These are phyloP conservation scores for Acrossocheilus wenchowensis DNA, from an alignment of 2,797 vertebrate species.

Conservation along the genomic window DNA sequence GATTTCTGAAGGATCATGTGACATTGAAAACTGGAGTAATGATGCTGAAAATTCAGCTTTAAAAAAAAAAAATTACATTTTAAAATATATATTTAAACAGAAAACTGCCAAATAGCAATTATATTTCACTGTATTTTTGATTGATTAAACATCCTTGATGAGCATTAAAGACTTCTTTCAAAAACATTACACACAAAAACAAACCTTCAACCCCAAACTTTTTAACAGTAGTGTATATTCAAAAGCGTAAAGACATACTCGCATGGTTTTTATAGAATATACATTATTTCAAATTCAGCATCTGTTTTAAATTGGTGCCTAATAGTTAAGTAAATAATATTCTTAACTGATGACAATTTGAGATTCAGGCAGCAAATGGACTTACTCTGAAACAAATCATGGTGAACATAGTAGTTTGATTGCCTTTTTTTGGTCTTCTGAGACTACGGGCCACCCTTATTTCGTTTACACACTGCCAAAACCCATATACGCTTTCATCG, in stretches of 20 bases:
- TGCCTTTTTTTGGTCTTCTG: conserved; percentile 18
- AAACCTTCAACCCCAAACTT: background rate
- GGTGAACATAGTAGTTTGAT: background rate
- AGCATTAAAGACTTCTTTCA: background rate
- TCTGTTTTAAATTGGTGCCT: conserved; percentile 16
- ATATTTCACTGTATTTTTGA: background rate
- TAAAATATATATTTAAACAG: background rate
- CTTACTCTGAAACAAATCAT: background rate
- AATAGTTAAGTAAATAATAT: conserved; percentile 17
- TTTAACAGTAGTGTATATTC: background rate
- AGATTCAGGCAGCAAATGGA: conserved; percentile 12
- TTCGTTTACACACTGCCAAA: conserved; percentile 25
- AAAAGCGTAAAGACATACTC: background rate
- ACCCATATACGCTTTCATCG: conserved; percentile 26
- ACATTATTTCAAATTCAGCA: conserved; percentile 21
- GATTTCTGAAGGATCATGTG: background rate
- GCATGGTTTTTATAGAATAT: background rate
- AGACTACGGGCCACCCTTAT: conserved; percentile 17
- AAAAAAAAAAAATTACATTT: background rate
- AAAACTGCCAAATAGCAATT: background rate
- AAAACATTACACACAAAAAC: background rate
- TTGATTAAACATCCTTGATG: background rate
- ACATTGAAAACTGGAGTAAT: background rate
- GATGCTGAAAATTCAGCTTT: background rate
- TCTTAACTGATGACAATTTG: conserved; percentile 26